Percentiles rank a stretch among this genome's conserved stretches.
phyloP scores from a whole-genome alignment of 2,797 vertebrate species.

The Pipistrellus pipistrellus region DNA sequence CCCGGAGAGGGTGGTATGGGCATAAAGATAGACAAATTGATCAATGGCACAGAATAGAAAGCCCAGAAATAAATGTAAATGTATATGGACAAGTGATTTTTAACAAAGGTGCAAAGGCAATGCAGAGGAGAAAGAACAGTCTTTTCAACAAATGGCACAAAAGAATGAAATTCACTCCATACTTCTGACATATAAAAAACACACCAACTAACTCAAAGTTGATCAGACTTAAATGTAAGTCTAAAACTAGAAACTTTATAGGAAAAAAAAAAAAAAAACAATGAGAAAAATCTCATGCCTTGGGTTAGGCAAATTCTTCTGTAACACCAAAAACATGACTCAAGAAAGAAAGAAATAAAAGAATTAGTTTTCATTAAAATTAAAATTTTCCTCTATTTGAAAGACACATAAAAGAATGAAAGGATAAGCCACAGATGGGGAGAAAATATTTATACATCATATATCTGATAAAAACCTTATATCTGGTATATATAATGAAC shows the following conservation, averaged over 20 bases:
- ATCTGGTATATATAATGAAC: not conserved
- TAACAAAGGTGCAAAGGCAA: not conserved
- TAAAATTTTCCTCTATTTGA: not conserved
- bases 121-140: not conserved
- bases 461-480: not conserved
- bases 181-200: not conserved
- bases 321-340: not conserved
- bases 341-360: not conserved
- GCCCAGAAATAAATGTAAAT: not conserved
- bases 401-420: constrained; percentile 29
- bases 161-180: not conserved
- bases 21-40: constrained; percentile 35
- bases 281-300: not conserved
- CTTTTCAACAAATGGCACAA: not conserved
- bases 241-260: not conserved
- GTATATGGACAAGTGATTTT: not conserved
- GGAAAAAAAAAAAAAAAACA: not conserved
- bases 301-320: constrained; percentile 8
- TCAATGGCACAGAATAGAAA: not conserved
- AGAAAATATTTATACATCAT: not conserved
- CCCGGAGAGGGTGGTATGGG: not conserved
- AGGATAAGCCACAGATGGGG: not conserved
- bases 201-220: not conserved
- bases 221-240: not conserved
- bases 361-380: not conserved